A percentile compares a stretch with the other conserved stretches of the same genome.
Evolutionary conservation across 2,888 invertebrate species (phyloP).

Genomic region (Willowsia nigromaculata): DNA sequence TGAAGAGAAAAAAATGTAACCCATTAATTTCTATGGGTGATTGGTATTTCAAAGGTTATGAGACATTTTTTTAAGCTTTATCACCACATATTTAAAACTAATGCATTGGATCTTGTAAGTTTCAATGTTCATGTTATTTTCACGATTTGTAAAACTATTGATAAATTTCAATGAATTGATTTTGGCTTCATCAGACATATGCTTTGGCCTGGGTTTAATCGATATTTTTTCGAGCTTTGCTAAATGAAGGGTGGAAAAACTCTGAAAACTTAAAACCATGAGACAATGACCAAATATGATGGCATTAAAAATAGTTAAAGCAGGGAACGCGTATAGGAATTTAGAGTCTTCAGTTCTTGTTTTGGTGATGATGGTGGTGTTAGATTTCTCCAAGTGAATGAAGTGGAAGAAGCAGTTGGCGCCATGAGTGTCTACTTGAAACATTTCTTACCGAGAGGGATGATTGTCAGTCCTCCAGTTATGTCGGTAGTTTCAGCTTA

Average conservation of each 20-base stretch:
- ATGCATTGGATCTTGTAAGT: too few species aligned
- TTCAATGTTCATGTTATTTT: too few species aligned
- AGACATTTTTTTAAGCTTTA: too few species aligned
- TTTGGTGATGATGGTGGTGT: conserved; percentile 58
- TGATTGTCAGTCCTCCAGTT: neutral
- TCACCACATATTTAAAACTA: too few species aligned
- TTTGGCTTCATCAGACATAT: neutral
- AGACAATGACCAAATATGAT: neutral
- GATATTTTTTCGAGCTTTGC: neutral
- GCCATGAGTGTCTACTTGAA: conserved; percentile 61
- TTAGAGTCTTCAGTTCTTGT: neutral
- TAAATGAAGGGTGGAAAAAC: neutral
- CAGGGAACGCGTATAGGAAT: neutral
- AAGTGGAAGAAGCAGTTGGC: conserved; percentile 67
- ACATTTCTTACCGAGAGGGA: conserved; percentile 31
- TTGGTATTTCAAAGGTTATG: too few species aligned
- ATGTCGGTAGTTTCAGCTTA: conserved; percentile 61
- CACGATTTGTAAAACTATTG: too few species aligned
- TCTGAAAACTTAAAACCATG: too few species aligned
- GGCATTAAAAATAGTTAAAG: neutral
- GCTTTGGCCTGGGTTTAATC: neutral
- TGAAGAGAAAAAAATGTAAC: neutral
- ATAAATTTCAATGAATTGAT: neutral
- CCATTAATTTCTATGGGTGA: too few species aligned
- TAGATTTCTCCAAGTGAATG: conserved; percentile 60